Evolutionary conservation across 30 jellyfish, hydroid and myxozoan species (phyloP), one percentile per base, ranked within the genome.

Genomic region (Cassiopea andromeda): DNA sequence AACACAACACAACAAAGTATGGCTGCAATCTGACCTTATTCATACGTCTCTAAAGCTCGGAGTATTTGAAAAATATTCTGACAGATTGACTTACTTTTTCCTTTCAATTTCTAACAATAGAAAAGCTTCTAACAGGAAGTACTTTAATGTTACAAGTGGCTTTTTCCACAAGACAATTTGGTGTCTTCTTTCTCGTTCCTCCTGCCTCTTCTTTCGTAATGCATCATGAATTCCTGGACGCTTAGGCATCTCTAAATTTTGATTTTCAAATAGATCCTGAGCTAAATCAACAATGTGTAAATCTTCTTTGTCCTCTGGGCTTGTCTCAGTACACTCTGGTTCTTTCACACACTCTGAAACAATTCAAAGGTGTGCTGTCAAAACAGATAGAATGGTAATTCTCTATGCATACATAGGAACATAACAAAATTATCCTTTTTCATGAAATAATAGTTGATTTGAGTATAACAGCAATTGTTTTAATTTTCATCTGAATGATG

Each of bases 141-240:
- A 94, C 18, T 94, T 93, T 72, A 94, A 69, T 8, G 98, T 94
- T 46, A 94, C 87, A 7, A 89, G 44, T 27, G 98, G 98, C 50
- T 85, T 90, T 75, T 97, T 84, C 98, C 98, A 94, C 69, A 94
- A 66, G 7, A 94, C 98, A 69, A 94, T 94, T 72, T 94, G 81
- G 44, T 90, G 94, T 19, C 98, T 87, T 59, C 80, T 74, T 12
- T 89, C 97, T 69, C 98, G 61, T 67, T 94, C 98, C 38, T 60
- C 90, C 18, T 84, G 96, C 19, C 97, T 71, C 57, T 61, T 50
- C 84, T 89, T 96, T 67, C 86, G 90, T 48, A 86, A 10, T 15
- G 73, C 44, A 48, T 87, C 94, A 57, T 77, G 68, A 13, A 87
- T 67, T 71, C 86, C 94, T 8, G 94, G 94, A 57, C 94, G 60